Evolutionary conservation across 2,113 vertebrate species (phyloP).

Genomic region (Ageneiosus marmoratus): DNA sequence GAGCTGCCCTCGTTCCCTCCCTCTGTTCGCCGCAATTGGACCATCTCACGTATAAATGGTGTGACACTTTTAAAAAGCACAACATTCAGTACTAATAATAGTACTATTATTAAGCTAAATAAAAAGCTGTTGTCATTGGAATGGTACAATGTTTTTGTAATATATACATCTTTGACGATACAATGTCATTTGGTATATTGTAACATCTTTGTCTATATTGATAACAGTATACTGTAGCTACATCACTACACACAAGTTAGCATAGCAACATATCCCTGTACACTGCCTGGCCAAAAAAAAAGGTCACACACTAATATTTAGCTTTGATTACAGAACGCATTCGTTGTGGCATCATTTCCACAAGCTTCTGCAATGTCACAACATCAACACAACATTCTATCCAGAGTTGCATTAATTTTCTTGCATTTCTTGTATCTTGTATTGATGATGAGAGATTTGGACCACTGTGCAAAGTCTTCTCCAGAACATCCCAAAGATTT

Average conservation of each 20-base stretch:
- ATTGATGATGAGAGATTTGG: too few species aligned
- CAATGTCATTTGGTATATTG: background rate
- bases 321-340: too few species aligned
- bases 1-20: slow-evolving; percentile 87
- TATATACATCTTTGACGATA: background rate
- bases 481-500: too few species aligned
- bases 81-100: background rate
- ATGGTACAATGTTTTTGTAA: background rate
- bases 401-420: too few species aligned
- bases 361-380: too few species aligned
- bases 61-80: slow-evolving; percentile 53
- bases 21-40: slow-evolving; percentile 91
- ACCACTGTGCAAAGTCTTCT: too few species aligned
- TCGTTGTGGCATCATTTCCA: too few species aligned
- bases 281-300: too few species aligned
- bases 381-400: too few species aligned
- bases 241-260: background rate
- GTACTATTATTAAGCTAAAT: background rate
- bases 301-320: too few species aligned
- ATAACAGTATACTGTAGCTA: background rate
- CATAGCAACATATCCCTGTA: background rate
- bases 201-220: background rate
- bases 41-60: slow-evolving; percentile 90
- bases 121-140: background rate
- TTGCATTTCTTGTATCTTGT: too few species aligned